phyloP scores from a whole-genome alignment of 2,113 vertebrate species.

The Brachionichthys hirsutus region DNA sequence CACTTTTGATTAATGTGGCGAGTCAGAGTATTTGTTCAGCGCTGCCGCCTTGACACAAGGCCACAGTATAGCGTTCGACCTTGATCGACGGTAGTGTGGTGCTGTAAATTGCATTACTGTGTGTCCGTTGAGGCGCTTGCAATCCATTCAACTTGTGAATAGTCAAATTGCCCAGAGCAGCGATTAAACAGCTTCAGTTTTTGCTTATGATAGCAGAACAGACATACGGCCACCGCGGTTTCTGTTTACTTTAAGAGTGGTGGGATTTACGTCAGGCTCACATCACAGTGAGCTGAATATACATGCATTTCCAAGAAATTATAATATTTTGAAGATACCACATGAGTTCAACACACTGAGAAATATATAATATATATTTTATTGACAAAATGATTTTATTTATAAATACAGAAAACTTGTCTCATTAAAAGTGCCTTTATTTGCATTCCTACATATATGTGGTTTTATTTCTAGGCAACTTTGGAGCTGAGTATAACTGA shows the following conservation, averaged over 20 bases:
- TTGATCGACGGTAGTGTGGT: conserved; percentile 27
- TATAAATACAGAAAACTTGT: no score
- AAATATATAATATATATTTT: no score
- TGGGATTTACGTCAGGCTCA: not conserved
- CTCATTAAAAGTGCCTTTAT: no score
- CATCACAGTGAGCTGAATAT: not conserved
- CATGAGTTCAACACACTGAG: no score
- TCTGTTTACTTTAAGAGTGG: conserved; percentile 11
- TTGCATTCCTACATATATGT: no score
- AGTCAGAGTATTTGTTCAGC: conserved; percentile 53
- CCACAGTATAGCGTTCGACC: conserved; percentile 30
- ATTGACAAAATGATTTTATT: no score
- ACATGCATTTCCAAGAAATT: not conserved
- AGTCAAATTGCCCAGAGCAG: conserved; percentile 45
- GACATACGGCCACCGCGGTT: not conserved
- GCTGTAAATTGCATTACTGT: conserved; percentile 38
- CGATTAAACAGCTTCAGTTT: conserved; percentile 39
- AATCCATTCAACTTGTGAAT: conserved; percentile 42
- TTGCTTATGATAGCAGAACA: conserved; percentile 28
- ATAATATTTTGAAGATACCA: no score
- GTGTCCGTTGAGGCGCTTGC: conserved; percentile 44
- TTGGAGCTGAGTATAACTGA: no score
- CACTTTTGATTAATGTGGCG: conserved; percentile 65
- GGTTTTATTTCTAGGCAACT: no score
- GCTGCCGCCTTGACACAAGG: conserved; percentile 35